These are phyloP conservation scores for Beroe forskalii DNA, from an alignment of 37 sponge, comb jelly and placozoan species.

Conservation along the genomic window DNA sequence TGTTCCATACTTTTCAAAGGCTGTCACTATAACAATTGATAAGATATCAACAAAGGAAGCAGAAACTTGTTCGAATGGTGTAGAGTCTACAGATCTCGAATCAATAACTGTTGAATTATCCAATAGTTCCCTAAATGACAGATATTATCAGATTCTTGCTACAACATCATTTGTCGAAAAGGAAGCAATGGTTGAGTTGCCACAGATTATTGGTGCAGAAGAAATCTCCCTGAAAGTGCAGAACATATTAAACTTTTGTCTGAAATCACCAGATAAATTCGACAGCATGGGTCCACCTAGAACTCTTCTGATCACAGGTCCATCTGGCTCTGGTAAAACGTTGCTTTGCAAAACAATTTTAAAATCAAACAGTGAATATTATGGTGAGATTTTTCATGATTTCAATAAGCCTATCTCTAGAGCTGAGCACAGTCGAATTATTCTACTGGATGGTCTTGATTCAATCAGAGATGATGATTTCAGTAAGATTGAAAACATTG, in stretches of 20 bases:
- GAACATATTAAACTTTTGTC: neutral
- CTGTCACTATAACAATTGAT: neutral
- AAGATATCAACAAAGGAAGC: neutral
- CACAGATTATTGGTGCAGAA: neutral
- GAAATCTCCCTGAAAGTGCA: neutral
- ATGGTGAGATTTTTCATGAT: neutral
- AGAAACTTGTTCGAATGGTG: neutral
- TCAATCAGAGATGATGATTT: conserved; percentile 17
- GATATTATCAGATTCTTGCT: conserved; percentile 28
- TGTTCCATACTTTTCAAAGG: conserved; percentile 40
- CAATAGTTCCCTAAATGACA: neutral
- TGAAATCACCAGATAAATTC: neutral
- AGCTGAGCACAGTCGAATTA: neutral
- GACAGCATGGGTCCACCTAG: conserved; percentile 15
- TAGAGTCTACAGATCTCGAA: neutral
- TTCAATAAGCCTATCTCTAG: conserved; percentile 16
- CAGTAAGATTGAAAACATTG: neutral
- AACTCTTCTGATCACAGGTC: conserved; percentile 22
- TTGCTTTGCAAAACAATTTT: conserved; percentile 34
- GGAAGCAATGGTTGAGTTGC: neutral
- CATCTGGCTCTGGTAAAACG: conserved; percentile 55
- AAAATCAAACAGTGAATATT: neutral
- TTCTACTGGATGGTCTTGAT: conserved; percentile 35
- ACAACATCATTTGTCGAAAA: neutral
- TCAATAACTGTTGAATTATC: neutral